Evolutionary conservation across 2,797 vertebrate species (phyloP), one percentile per base, ranked within the genome.

Genomic region (Neomorphus geoffroyi): DNA sequence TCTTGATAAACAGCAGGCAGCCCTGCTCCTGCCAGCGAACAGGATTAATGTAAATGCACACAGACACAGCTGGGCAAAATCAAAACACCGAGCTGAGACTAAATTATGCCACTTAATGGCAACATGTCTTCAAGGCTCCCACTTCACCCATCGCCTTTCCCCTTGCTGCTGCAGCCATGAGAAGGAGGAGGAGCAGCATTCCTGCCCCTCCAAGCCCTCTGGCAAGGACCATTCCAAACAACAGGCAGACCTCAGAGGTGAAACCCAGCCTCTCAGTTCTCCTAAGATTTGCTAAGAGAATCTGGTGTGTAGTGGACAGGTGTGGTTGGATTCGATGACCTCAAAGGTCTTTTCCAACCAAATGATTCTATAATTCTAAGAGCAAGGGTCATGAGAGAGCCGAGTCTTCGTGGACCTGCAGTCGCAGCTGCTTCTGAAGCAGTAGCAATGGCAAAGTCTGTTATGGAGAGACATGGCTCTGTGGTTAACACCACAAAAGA

Each of bases 1-100:
- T 96, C 96, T 96, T 88, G 93, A 96, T 94, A 94, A 97, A 53
- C 95, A 96, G 96, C 97, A 92, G 93, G 96, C 85, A 94, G 83
- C 79, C 85, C 67, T 1, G 56, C 71, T 94, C 88, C 94, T 43
- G 58, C 92, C 75, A 90, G 95, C 95, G 95, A 97, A 96, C 93
- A 86, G 96, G 96, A 96, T 97, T 97, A 96, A 96, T 96, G 86
- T 93, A 43, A 96, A 94, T 48, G 92, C 95, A 95, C 92, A 97
- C 96, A 96, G 96, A 94, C 46, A 18, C 94, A 95, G 97, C 91
- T 96, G 96, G 96, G 96, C 90, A 93, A 96, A 95, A 97, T 92
- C 94, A 97, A 97, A 97, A 95, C 97, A 96, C 51, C 17, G 70
- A 89, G 67, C 92, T 78, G 64, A 78, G 86, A 56, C 73, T 82